phyloP scores from a whole-genome alignment of 23 tunicate species.

The Aplidium turbinatum region DNA sequence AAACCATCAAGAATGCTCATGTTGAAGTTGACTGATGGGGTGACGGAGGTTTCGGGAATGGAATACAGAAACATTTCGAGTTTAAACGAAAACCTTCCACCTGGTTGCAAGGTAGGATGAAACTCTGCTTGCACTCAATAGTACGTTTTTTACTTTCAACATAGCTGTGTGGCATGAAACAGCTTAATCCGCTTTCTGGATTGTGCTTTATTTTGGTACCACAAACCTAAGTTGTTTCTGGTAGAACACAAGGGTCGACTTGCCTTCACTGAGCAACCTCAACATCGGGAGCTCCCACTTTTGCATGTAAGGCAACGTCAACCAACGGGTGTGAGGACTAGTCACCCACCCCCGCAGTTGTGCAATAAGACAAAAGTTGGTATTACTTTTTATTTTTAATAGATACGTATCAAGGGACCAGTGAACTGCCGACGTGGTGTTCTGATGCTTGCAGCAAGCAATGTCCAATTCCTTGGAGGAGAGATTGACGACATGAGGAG shows the following conservation, averaged over 20 bases:
- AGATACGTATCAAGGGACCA: constrained; percentile 70
- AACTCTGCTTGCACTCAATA: neutral
- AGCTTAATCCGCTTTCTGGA: too few relatives aligned
- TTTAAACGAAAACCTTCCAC: constrained; percentile 37
- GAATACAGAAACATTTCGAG: constrained; percentile 50
- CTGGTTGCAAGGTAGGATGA: constrained; percentile 59
- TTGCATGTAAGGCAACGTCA: too few relatives aligned
- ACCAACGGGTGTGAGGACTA: too few relatives aligned
- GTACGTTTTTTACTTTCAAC: neutral
- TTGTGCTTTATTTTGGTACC: too few relatives aligned
- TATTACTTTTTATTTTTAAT: neutral
- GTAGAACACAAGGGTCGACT: too few relatives aligned
- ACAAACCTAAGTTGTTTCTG: too few relatives aligned
- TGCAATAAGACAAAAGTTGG: neutral
- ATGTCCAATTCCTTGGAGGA: constrained; percentile 71
- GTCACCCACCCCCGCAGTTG: too few relatives aligned
- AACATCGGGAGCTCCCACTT: too few relatives aligned
- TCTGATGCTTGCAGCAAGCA: constrained; percentile 48
- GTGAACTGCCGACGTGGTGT: constrained; percentile 64
- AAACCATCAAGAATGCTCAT: constrained; percentile 70
- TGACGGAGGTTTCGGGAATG: constrained; percentile 48
- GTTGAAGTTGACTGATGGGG: constrained; percentile 82
- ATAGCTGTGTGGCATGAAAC: too few relatives aligned
- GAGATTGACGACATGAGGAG: constrained; percentile 66
- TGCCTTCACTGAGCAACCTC: too few relatives aligned